Evolutionary conservation across 1,140 invertebrate genomes (phyloP).

Genomic region (Stegodyphus mimosarum): DNA sequence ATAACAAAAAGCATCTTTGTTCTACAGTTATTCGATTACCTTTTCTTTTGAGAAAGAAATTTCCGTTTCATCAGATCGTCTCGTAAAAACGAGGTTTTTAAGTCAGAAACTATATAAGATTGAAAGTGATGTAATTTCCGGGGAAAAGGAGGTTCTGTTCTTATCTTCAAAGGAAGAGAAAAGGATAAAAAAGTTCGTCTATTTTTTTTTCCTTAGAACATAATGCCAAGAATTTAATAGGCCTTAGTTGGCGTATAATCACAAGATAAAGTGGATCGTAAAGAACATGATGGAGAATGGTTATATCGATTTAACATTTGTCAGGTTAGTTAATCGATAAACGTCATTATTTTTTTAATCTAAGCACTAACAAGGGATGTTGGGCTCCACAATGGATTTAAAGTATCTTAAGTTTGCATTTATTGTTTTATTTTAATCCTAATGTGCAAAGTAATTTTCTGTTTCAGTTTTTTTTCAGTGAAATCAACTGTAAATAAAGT

Average conservation of each 20-base stretch:
- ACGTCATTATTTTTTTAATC: background rate
- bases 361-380: no score
- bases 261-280: conserved; percentile 21
- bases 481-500: no score
- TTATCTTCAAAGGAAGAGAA: conserved; percentile 18
- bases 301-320: conserved; percentile 24
- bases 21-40: no score
- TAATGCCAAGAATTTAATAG: conserved; percentile 42
- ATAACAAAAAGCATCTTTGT: no score
- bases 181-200: background rate
- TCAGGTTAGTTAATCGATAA: background rate
- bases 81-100: conserved; percentile 5
- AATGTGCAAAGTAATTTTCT: no score
- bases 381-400: no score
- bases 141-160: conserved; percentile 18
- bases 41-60: background rate
- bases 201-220: conserved; percentile 28
- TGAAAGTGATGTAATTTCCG: conserved; percentile 53
- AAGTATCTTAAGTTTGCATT: no score
- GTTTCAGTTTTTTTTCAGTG: no score
- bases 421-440: no score
- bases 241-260: conserved; percentile 37
- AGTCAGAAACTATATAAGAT: conserved; percentile 3
- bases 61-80: conserved; percentile 31
- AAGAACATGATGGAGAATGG: conserved; percentile 13